A percentile compares a stretch with the other conserved stretches of the same genome.
Evolutionary conservation across 2,888 invertebrate species (phyloP).

Genomic region (Drosophila dives): DNA sequence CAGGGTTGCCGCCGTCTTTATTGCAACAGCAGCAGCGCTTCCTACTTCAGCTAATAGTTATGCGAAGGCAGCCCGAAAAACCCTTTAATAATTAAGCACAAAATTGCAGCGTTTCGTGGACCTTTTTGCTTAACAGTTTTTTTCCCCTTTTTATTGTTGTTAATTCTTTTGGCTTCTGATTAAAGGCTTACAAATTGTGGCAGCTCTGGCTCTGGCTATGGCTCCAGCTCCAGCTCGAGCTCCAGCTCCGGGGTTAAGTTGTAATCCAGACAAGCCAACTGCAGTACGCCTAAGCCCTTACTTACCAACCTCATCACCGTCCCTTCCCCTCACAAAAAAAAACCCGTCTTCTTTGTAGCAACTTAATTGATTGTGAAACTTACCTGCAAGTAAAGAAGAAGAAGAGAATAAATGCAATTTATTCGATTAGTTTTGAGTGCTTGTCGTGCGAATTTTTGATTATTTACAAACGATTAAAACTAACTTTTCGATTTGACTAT

Average conservation of each 20-base stretch:
- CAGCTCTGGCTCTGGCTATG: not conserved
- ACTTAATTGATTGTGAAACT: slow-evolving; percentile 52
- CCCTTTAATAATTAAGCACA: slow-evolving; percentile 64
- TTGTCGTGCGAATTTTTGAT: not conserved
- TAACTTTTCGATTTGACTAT: not conserved
- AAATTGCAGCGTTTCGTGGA: slow-evolving; percentile 55
- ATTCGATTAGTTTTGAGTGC: slow-evolving; percentile 10
- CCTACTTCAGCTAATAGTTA: slow-evolving; percentile 45
- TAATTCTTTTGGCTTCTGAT: slow-evolving; percentile 20
- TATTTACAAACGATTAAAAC: not conserved
- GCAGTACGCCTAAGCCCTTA: slow-evolving; percentile 6
- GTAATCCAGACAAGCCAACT: slow-evolving; percentile 22
- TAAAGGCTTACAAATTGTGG: slow-evolving; percentile 26
- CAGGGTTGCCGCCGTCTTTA: slow-evolving; percentile 14
- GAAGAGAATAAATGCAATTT: slow-evolving; percentile 2
- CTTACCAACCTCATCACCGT: slow-evolving; percentile 18
- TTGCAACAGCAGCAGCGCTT: slow-evolving; percentile 1
- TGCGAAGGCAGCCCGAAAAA: slow-evolving; percentile 10
- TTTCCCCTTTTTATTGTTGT: slow-evolving; percentile 1
- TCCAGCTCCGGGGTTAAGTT: slow-evolving; percentile 3
- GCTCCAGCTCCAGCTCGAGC: not conserved
- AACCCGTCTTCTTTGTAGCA: slow-evolving; percentile 11
- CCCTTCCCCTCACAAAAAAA: not conserved
- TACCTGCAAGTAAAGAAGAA: slow-evolving; percentile 49
- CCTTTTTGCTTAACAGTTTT: slow-evolving; percentile 1